A percentile compares a stretch with the other conserved stretches of the same genome.
Conservation (phyloP, 1,140 invertebrate species). For the Adelges cooleyi region DNA sequence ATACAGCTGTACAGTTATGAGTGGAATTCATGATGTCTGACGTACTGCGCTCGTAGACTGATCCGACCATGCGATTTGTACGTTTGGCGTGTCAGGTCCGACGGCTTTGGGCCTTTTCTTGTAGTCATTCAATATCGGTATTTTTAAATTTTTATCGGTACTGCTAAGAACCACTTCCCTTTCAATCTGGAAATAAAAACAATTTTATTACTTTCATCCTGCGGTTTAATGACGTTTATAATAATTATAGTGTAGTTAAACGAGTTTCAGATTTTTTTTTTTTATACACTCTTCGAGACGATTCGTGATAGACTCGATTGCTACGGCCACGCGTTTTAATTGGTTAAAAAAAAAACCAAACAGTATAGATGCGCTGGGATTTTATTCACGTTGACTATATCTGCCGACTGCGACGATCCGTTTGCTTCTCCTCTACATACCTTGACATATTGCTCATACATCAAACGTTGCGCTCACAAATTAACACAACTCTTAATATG, state of each 20-base stretch:
- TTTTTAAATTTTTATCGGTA: constrained; percentile 60
- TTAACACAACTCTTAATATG: too few species aligned
- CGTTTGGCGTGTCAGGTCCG: constrained; percentile 59
- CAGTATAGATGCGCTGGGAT: not conserved
- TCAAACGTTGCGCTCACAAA: too few species aligned
- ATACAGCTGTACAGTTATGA: too few species aligned
- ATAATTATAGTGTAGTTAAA: not conserved
- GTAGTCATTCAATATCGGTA: constrained; percentile 58
- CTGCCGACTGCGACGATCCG: too few species aligned
- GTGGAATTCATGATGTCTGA: not conserved
- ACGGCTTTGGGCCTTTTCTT: constrained; percentile 47
- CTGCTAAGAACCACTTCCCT: constrained; percentile 56
- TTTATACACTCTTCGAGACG: not conserved
- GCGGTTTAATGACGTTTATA: not conserved
- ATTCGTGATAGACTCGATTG: not conserved
- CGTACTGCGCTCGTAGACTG: constrained; percentile 33
- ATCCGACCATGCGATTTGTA: constrained; percentile 47
- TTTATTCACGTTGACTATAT: too few species aligned
- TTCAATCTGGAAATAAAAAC: constrained; percentile 50
- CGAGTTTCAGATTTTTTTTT: not conserved
- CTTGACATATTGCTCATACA: too few species aligned
- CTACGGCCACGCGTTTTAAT: not conserved
- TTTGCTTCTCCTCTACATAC: too few species aligned
- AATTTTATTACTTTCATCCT: not conserved
- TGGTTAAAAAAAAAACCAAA: not conserved